Evolutionary conservation across 2,888 invertebrate genomes (phyloP), one percentile per base, ranked within the genome.

Genomic region (Pachydiplax longipennis): DNA sequence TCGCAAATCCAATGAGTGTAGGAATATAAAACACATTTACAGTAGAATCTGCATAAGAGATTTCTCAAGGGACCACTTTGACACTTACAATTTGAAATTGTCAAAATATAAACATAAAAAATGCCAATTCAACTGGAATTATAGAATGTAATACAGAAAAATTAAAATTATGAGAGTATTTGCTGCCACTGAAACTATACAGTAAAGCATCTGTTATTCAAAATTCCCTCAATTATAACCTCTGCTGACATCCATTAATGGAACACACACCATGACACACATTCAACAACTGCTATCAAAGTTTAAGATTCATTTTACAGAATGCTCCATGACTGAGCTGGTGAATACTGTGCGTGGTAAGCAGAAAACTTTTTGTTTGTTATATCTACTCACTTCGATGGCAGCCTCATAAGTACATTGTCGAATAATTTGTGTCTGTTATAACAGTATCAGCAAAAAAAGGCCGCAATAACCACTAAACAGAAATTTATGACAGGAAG

Each of bases 41-140:
- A 87, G 87, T 87, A 87, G 61, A 61, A 87, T 61, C 87, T 87
- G 61, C 35, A 61, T 22, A 87, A 87, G 61, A 61, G 83, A 61
- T 87, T 87, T 87, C 35, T 83, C 83, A 83, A 58, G 53, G 83
- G 87, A 87, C 87, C 58, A 37, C 61, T 65, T 37, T 87, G 22
- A 87, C 37, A 15, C 73, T 61, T 87, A 61, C 87, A 65, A 8
- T 87, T 61, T 31, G 37, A 65, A 87, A 65, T 10, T 18, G 2
- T 53, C 65, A 65, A n/a, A 65, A 83, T n/a, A 31, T 22, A 25
- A 44, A 58, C 37, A n/a, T 13, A 22, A 87, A 37, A 35, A 61
- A 37, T 61, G 58, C 25, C 82, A 83, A 65, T 37, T 87, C 2
- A 65, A 37, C n/a, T 87, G 18, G 31, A 83, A 65, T 31, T 22